Evolutionary conservation across 2,888 invertebrate genomes (phyloP).

Genomic region (Morinoia aosen): DNA sequence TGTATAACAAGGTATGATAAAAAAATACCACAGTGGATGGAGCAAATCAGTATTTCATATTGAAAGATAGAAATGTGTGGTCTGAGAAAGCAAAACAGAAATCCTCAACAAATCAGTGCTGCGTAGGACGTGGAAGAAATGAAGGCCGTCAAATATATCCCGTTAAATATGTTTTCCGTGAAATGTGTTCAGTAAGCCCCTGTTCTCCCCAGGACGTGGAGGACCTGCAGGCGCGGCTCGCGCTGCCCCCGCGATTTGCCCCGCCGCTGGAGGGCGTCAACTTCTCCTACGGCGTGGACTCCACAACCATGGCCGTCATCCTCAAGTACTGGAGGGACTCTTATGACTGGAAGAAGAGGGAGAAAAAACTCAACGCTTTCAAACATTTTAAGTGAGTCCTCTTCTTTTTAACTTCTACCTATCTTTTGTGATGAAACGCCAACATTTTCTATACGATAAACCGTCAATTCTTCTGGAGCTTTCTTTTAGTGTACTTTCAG

Average conservation of each 20-base stretch:
- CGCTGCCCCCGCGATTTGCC: conserved; percentile 61
- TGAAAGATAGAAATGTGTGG: too few species aligned
- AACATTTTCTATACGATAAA: too few species aligned
- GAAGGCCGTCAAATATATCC: neutral
- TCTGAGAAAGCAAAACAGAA: too few species aligned
- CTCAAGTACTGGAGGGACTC: conserved; percentile 83
- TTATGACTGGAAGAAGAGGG: conserved; percentile 82
- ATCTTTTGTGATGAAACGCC: neutral
- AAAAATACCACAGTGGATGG: too few species aligned
- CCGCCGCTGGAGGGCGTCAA: conserved; percentile 74
- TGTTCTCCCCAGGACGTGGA: conserved; percentile 57
- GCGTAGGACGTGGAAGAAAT: conserved; percentile 57
- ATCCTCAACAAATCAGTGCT: too few species aligned
- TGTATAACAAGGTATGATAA: too few species aligned
- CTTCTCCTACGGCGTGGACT: conserved; percentile 87
- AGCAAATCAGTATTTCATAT: too few species aligned
- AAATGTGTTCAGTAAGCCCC: neutral
- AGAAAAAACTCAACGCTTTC: conserved; percentile 81
- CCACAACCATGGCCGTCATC: conserved; percentile 78
- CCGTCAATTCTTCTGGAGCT: too few species aligned
- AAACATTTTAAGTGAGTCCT: conserved; percentile 77
- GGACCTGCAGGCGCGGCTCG: conserved; percentile 58
- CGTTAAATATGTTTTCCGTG: too few species aligned
- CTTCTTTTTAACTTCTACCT: neutral
- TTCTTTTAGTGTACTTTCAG: too few species aligned